These are phyloP conservation scores for Cephus spinipes DNA, from an alignment of 2,888 invertebrate genomes.

Conservation along the genomic window DNA sequence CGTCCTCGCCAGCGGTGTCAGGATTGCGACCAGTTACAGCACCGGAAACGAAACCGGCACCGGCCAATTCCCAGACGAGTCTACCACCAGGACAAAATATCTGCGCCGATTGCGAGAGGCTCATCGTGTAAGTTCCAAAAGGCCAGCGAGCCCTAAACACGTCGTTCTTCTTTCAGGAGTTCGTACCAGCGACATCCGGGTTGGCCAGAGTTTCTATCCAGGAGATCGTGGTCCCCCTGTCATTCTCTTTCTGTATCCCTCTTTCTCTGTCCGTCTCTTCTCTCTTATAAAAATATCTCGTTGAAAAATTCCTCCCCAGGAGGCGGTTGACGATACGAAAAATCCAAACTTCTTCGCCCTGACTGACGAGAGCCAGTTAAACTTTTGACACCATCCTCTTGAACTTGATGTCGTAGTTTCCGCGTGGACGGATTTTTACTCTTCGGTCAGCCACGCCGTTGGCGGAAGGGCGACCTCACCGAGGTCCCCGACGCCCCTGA, in stretches of 20 bases:
- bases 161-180: constrained; percentile 10
- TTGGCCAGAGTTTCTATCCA: neutral
- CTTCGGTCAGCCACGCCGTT: constrained; percentile 82
- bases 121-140: constrained; percentile 91
- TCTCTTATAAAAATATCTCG: neutral
- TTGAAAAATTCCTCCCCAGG: neutral
- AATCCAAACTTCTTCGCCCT: neutral
- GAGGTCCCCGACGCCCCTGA: constrained; percentile 70
- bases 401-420: constrained; percentile 48
- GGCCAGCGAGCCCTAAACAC: constrained; percentile 6
- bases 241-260: neutral
- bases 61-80: constrained; percentile 72
- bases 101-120: constrained; percentile 96
- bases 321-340: neutral
- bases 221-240: neutral
- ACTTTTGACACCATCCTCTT: neutral
- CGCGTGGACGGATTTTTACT: constrained; percentile 74
- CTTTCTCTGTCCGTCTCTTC: constrained; percentile 5
- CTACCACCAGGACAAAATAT: constrained; percentile 91
- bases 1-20: constrained; percentile 66
- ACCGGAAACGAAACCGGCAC: constrained; percentile 72
- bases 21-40: constrained; percentile 80
- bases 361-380: constrained; percentile 3
- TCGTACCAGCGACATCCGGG: neutral
- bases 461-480: constrained; percentile 74